These are phyloP conservation scores for Urocyon cinereoargenteus DNA, from an alignment of 2,797 vertebrate species.

Conservation along the genomic window DNA sequence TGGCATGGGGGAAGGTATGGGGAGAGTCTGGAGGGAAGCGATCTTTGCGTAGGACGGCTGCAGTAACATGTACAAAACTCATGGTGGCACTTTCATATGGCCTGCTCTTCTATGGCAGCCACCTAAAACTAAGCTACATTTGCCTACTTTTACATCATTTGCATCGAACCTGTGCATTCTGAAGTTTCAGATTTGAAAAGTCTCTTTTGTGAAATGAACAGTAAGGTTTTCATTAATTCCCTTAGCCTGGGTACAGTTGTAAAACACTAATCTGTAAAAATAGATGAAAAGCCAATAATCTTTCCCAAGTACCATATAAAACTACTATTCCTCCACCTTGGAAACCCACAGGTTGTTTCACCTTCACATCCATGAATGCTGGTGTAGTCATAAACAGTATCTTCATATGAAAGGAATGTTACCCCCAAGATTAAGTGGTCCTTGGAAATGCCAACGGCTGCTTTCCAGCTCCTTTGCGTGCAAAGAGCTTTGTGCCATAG, in stretches of 20 bases:
- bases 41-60: background rate
- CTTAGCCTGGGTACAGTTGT: conserved; percentile 28
- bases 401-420: conserved; percentile 77
- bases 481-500: conserved; percentile 86
- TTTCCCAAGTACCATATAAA: conserved; percentile 53
- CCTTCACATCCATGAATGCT: background rate
- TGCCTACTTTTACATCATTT: conserved; percentile 42
- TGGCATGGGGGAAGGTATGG: background rate
- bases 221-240: conserved; percentile 55
- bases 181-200: conserved; percentile 60
- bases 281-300: conserved; percentile 45
- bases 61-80: background rate
- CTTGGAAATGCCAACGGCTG: conserved; percentile 78
- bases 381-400: conserved; percentile 17
- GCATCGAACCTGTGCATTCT: conserved; percentile 3
- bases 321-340: background rate
- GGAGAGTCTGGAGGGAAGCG: background rate
- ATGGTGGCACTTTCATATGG: background rate
- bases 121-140: background rate
- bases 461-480: conserved; percentile 68
- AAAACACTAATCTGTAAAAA: conserved; percentile 62
- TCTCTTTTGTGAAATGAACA: conserved; percentile 58
- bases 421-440: conserved; percentile 77
- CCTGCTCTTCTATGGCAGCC: background rate
- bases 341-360: conserved; percentile 34